Evolutionary conservation across 2,113 vertebrate species (phyloP), one percentile per base, ranked within the genome.

Genomic region (Sylvilagus bachmani): DNA sequence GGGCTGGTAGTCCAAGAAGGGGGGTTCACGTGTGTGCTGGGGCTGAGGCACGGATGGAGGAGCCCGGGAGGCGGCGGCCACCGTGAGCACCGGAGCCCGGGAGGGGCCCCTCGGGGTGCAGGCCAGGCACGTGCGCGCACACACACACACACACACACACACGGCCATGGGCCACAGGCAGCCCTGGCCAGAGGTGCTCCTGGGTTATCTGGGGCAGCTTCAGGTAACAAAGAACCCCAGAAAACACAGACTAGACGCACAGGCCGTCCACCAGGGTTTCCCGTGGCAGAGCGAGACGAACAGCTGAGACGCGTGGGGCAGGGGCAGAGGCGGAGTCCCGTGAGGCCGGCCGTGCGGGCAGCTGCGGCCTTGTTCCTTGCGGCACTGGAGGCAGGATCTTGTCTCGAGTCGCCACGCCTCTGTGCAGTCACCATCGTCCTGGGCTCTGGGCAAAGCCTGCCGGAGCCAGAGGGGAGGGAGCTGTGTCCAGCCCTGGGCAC

Each of bases 101-200:
- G 27, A 12, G 92, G 62, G 24, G 0, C 16, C 69, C 2, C n/a
- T 55, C 12, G 0, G 2, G 7, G 5, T 12, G 3, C 0, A 33
- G 13, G 58, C 25, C 55, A 38, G 1, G n/a, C 14, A 19, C 19
- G 2, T 19, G 19, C 14, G 17, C 55, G 14, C 21, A 6, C 4
- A 17, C 3, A 10, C 55, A 58, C 55, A 58, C 12, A n/a, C n/a
- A n/a, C n/a, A n/a, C n/a, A 16, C 44, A 44, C 49, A 36, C 0
- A 2, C 44, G 62, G 53, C 90, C 53, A 9, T 10, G 0, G 83
- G 83, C 53, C n/a, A 22, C 13, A 0, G 81, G 79, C 25, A 62
- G 27, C 27, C 17, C 14, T 58, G 55, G 29, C 44, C 25, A 0
- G 8, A 3, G 24, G 64, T 80, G n/a, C 74, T 27, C 33, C 82